These are phyloP conservation scores for Gnatocerus cornutus DNA, from an alignment of 2,888 invertebrate species.

Conservation along the genomic window DNA sequence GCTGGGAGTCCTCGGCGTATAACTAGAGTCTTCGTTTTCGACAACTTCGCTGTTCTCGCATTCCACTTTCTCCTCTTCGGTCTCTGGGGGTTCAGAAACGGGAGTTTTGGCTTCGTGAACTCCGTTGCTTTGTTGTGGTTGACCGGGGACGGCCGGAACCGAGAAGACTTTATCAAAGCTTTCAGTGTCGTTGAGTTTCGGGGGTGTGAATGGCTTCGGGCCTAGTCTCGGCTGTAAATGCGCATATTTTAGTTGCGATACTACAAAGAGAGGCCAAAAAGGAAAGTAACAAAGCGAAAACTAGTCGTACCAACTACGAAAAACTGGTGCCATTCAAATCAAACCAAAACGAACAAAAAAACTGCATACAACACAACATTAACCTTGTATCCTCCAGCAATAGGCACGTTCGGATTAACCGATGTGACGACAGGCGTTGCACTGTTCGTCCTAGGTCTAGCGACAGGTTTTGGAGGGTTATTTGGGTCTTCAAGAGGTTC, in stretches of 20 bases:
- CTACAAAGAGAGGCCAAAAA: slow-evolving; percentile 6
- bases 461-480: slow-evolving; percentile 77
- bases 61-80: slow-evolving; percentile 63
- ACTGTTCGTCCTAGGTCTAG: slow-evolving; percentile 80
- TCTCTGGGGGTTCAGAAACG: slow-evolving; percentile 37
- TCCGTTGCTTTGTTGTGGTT: slow-evolving; percentile 62
- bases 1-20: slow-evolving; percentile 83
- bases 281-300: slow-evolving; percentile 16
- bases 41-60: slow-evolving; percentile 75
- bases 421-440: slow-evolving; percentile 76
- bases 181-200: slow-evolving; percentile 82
- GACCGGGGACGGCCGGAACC: slow-evolving; percentile 82
- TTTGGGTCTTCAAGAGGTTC: slow-evolving; percentile 76
- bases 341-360: slow-evolving; percentile 41
- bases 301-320: slow-evolving; percentile 12
- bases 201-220: slow-evolving; percentile 89
- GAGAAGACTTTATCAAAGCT: slow-evolving; percentile 88
- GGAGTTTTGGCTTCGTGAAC: slow-evolving; percentile 50
- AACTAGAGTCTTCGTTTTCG: slow-evolving; percentile 79
- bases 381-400: slow-evolving; percentile 84
- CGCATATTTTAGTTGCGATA: neutral
- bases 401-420: slow-evolving; percentile 73
- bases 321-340: slow-evolving; percentile 19
- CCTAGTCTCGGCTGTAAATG: slow-evolving; percentile 83
- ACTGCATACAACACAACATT: slow-evolving; percentile 53